Conservation (phyloP, 2,888 invertebrate genomes). For the Chloroclysta siterata region DNA sequence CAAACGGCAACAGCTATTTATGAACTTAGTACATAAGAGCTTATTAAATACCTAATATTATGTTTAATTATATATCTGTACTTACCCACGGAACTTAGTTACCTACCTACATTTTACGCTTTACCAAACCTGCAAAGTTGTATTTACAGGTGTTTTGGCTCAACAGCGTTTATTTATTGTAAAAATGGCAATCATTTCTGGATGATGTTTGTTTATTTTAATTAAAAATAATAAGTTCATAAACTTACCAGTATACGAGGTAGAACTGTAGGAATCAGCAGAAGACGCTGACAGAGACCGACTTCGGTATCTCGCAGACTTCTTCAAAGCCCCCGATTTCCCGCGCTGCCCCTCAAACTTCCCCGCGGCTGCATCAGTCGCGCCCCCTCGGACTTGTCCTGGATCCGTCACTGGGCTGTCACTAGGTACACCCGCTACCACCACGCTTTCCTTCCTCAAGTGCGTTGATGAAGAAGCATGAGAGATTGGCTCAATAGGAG, state of each 20-base stretch:
- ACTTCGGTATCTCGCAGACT: conserved; percentile 94
- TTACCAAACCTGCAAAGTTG: too few relatives aligned
- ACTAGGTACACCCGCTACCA: conserved; percentile 82
- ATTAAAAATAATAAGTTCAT: neutral
- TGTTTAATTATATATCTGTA: too few relatives aligned
- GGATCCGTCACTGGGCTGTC: conserved; percentile 92
- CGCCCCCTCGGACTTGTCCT: conserved; percentile 84
- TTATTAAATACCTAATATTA: too few relatives aligned
- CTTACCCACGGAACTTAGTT: too few relatives aligned
- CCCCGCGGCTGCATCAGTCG: conserved; percentile 66
- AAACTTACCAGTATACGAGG: conserved; percentile 86
- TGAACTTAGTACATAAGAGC: too few relatives aligned
- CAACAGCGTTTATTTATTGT: too few relatives aligned
- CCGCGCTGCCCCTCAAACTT: conserved; percentile 77
- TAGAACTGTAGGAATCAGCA: conserved; percentile 97
- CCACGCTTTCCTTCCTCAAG: conserved; percentile 71
- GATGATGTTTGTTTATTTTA: too few relatives aligned
- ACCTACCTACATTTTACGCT: too few relatives aligned
- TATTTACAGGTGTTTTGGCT: too few relatives aligned
- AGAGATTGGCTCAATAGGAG: conserved; percentile 68
- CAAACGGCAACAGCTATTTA: too few relatives aligned
- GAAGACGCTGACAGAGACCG: conserved; percentile 97
- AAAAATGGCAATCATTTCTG: too few relatives aligned
- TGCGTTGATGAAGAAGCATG: conserved; percentile 47
- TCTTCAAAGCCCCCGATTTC: conserved; percentile 92